Evolutionary conservation across 2,113 vertebrate genomes (phyloP), one percentile per base, ranked within the genome.

Genomic region (Pyxicephalus adspersus): DNA sequence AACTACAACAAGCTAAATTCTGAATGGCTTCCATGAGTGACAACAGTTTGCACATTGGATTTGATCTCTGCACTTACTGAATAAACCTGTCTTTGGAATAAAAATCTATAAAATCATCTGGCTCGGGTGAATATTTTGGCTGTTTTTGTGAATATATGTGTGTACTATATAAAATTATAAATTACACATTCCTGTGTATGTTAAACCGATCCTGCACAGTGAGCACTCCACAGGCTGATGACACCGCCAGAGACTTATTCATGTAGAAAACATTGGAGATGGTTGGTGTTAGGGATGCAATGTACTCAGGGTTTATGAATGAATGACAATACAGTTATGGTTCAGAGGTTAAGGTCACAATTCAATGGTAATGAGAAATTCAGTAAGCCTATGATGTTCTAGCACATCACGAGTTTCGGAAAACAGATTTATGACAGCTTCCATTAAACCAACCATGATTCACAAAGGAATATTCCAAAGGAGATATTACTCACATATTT

Each of bases 401-500:
- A 13, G 34, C 68, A 45, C 28, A 29, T 23, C 45, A 68, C 34
- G 19, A 23, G 29, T 5, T n/a, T 15, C 29, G 25, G 13, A 34
- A 63, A n/a, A 28, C 38, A 54, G 64, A 63, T 52, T 61, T 28
- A 81, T 38, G 13, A 63, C 22, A 7, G 64, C 25, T 26, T 25
- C 25, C 18, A 18, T 20, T 26, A n/a, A 16, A 66, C 26, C 61
- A 25, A 45, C 26, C 26, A 0, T 25, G 25, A 25, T 38, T 6
- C 23, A 64, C 19, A 63, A 57, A 38, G 29, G 28, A 9, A 11
- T 66, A 18, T 55, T 34, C 23, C 29, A 57, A 65, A 84, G 25
- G 13, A 28, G 52, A 28, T 34, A 28, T 38, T 71, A 95, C 94
- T 95, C 86, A 95, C 94, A 95, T 95, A 86, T 84, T 90, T 84